Evolutionary conservation across 2,797 vertebrate species (phyloP).

Genomic region (Vespertilio murinus): DNA sequence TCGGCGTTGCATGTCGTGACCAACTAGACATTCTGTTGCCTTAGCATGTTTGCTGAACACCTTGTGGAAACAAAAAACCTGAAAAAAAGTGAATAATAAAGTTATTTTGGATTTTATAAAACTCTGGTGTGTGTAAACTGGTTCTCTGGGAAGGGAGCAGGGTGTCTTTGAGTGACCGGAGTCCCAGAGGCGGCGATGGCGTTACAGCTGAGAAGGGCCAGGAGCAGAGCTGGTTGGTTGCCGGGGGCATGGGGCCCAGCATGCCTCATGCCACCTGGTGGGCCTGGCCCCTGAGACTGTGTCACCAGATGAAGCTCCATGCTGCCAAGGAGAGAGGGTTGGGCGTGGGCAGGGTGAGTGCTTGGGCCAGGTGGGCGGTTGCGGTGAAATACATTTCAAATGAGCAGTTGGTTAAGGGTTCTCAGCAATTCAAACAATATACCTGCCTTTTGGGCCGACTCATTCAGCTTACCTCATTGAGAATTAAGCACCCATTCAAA

Average conservation of each 20-base stretch:
- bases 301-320: neutral
- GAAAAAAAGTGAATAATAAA: constrained; percentile 88
- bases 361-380: neutral
- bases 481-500: neutral
- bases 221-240: neutral
- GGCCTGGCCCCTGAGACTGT: neutral
- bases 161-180: neutral
- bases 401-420: neutral
- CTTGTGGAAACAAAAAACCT: constrained; percentile 86
- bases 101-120: constrained; percentile 92
- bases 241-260: neutral
- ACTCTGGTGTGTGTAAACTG: constrained; percentile 70
- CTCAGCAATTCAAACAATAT: neutral
- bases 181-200: neutral
- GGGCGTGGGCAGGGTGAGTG: neutral
- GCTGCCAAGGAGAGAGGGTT: fast-evolving
- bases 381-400: neutral
- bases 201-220: neutral
- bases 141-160: constrained; percentile 70
- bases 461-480: neutral
- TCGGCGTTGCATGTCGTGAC: constrained; percentile 87
- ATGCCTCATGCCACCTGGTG: too few species aligned
- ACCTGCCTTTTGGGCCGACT: neutral
- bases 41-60: constrained; percentile 93
- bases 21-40: constrained; percentile 89